A percentile compares a stretch with the other conserved stretches of the same genome.
These are phyloP conservation scores for Macrochelys suwanniensis DNA, from an alignment of 2,797 vertebrate species.

Conservation along the genomic window DNA sequence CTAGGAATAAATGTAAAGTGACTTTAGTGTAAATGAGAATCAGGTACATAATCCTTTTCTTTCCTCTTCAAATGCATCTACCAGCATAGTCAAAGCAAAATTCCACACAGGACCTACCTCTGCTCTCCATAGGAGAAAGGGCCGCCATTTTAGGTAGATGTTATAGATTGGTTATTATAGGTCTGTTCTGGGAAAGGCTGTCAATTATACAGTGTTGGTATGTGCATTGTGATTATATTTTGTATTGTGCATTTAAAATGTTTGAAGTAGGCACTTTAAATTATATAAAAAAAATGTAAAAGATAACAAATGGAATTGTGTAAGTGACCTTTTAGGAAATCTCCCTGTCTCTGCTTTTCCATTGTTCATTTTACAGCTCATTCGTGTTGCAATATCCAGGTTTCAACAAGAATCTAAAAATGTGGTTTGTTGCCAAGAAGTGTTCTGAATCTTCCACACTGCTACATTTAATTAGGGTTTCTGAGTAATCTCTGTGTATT, in stretches of 20 bases:
- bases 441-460: slow-evolving; percentile 58
- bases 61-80: not conserved
- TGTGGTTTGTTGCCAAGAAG: slow-evolving; percentile 64
- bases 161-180: not conserved
- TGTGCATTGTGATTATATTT: not conserved
- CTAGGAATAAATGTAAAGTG: not conserved
- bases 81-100: not conserved
- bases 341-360: slow-evolving; percentile 39
- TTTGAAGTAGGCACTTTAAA: not conserved
- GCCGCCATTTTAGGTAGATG: not conserved
- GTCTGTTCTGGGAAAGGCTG: not conserved
- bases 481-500: slow-evolving; percentile 77
- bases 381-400: slow-evolving; percentile 31
- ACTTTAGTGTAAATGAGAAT: not conserved
- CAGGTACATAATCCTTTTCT: not conserved
- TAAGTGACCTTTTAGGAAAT: slow-evolving; percentile 58
- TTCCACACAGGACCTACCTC: not conserved
- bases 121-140: not conserved
- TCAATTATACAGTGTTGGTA: not conserved
- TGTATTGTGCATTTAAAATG: not conserved
- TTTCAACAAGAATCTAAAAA: slow-evolving; percentile 54
- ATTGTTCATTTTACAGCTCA: slow-evolving; percentile 3
- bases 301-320: slow-evolving; percentile 33
- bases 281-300: slow-evolving; percentile 13
- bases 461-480: slow-evolving; percentile 77